Evolutionary conservation across 2,797 vertebrate species (phyloP).

Genomic region (Clamator glandarius): DNA sequence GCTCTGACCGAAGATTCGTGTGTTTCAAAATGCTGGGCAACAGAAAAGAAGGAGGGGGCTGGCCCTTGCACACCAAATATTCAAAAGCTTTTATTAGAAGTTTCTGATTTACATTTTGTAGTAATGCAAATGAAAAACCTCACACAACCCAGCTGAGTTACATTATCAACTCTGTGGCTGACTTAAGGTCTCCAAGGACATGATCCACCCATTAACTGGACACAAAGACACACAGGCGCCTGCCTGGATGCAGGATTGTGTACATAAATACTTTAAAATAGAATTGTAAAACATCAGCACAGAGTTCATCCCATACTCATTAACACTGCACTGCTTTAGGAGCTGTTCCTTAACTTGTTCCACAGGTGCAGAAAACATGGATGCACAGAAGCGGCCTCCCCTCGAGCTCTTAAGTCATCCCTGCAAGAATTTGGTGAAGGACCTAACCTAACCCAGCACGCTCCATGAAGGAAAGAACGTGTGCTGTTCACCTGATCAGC

Average conservation of each 20-base stretch:
- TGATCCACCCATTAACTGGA: neutral
- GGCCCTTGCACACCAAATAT: too few relatives aligned
- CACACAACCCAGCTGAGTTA: neutral
- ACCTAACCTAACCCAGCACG: neutral
- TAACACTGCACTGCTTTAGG: fast-evolving
- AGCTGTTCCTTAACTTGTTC: neutral
- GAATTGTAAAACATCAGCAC: neutral
- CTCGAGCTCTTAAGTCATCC: neutral
- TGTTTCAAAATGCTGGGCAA: too few relatives aligned
- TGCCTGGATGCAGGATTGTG: neutral
- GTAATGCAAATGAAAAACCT: neutral
- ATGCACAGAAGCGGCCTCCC: neutral
- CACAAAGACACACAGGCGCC: neutral
- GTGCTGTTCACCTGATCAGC: neutral
- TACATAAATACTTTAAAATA: neutral
- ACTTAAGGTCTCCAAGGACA: neutral
- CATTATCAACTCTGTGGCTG: neutral
- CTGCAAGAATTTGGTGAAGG: neutral
- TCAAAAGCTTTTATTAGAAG: too few relatives aligned
- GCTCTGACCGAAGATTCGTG: too few relatives aligned
- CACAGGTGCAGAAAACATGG: neutral
- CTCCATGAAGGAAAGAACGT: neutral
- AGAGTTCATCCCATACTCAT: neutral
- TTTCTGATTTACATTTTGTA: too few relatives aligned
- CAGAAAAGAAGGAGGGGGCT: too few relatives aligned